Conservation (phyloP, 1,140 invertebrate genomes). For the Drosophila biarmipes region DNA sequence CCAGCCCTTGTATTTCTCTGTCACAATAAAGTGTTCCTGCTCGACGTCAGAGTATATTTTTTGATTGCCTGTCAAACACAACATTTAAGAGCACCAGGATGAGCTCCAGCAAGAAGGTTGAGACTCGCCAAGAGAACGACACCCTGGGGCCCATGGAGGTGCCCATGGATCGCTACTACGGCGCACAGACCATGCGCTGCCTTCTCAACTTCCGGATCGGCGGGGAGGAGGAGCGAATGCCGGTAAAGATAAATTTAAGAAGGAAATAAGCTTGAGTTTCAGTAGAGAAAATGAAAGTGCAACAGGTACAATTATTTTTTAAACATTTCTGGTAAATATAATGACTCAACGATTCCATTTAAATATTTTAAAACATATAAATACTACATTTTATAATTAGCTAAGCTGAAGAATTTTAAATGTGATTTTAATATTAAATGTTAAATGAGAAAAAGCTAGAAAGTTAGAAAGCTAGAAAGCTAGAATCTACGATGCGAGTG, state of each 20-base stretch:
- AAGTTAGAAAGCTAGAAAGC: too few relatives aligned
- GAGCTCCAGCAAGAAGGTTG: not conserved
- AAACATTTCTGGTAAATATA: too few relatives aligned
- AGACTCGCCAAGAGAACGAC: slow-evolving; percentile 90
- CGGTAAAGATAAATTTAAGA: slow-evolving; percentile 86
- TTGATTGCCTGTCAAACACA: not conserved
- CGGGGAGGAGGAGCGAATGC: slow-evolving; percentile 95
- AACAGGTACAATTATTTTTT: too few relatives aligned
- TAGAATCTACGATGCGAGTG: too few relatives aligned
- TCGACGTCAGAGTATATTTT: not conserved
- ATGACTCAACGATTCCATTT: too few relatives aligned
- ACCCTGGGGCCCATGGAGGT: slow-evolving; percentile 97
- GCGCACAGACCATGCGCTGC: slow-evolving; percentile 97
- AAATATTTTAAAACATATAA: too few relatives aligned
- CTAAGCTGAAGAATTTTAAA: too few relatives aligned
- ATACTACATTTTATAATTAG: too few relatives aligned
- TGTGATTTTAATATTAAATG: too few relatives aligned
- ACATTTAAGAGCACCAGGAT: not conserved
- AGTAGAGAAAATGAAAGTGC: too few relatives aligned
- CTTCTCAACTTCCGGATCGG: slow-evolving; percentile 99
- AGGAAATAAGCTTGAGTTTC: too few relatives aligned
- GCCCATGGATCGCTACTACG: slow-evolving; percentile 96
- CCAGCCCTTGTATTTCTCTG: not conserved
- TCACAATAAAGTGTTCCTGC: not conserved
- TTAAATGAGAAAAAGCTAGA: too few relatives aligned